phyloP scores from a whole-genome alignment of 2,113 vertebrate species.

The Pristiophorus japonicus region DNA sequence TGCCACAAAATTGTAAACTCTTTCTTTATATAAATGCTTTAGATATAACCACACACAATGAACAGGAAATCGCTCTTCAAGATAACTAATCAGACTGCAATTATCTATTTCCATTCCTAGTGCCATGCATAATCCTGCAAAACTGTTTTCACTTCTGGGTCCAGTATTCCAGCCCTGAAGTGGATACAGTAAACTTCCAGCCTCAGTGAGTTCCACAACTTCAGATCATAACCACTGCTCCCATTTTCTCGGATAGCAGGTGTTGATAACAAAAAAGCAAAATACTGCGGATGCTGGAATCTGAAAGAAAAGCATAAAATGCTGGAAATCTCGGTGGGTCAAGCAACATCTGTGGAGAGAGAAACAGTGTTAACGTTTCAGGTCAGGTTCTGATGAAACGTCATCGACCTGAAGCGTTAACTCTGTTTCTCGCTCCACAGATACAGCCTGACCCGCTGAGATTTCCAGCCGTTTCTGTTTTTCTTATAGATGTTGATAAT shows the following conservation, averaged over 20 bases:
- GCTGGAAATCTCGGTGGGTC: too few relatives aligned
- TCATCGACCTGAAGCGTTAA: too few relatives aligned
- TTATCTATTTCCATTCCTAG: neutral
- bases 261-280: too few relatives aligned
- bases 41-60: neutral
- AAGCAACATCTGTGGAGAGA: too few relatives aligned
- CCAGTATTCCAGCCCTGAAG: neutral
- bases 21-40: neutral
- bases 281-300: too few relatives aligned
- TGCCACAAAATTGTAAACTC: neutral
- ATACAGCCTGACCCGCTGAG: too few relatives aligned
- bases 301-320: too few relatives aligned
- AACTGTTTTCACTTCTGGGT: neutral
- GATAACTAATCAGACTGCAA: neutral
- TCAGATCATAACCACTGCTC: neutral
- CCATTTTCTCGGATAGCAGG: neutral
- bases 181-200: neutral
- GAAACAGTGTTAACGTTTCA: too few relatives aligned
- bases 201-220: neutral
- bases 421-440: too few relatives aligned
- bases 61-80: neutral
- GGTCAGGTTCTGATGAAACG: too few relatives aligned
- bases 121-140: neutral
- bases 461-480: too few relatives aligned
- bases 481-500: neutral